A percentile compares a stretch with the other conserved stretches of the same genome.
phyloP scores from a whole-genome alignment of 2,113 vertebrate species.

The Coreoperca whiteheadi region DNA sequence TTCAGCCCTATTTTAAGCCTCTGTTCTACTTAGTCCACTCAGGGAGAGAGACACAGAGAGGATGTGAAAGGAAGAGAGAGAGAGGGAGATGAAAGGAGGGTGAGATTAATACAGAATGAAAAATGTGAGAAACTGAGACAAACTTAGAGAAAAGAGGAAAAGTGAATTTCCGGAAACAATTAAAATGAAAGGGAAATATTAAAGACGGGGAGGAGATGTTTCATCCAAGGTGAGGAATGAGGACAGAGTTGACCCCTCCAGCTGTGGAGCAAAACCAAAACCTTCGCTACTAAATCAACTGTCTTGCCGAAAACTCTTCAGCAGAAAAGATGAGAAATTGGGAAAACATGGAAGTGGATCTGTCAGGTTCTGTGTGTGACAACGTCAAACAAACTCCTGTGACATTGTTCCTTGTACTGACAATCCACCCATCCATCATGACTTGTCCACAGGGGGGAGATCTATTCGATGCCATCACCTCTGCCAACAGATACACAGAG shows the following conservation, averaged over 20 bases:
- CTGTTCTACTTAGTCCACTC: slow-evolving; percentile 69
- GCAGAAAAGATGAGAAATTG: slow-evolving; percentile 37
- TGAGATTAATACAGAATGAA: slow-evolving; percentile 1
- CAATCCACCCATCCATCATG: not conserved
- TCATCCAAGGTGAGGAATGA: slow-evolving; percentile 15
- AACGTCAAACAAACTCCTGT: not conserved
- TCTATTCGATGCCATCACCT: slow-evolving; percentile 98
- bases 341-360: slow-evolving; percentile 5
- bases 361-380: slow-evolving; percentile 22
- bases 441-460: slow-evolving; percentile 91
- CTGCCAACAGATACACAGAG: slow-evolving; percentile 97
- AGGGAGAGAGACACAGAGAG: slow-evolving; percentile 28
- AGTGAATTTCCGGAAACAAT: not conserved
- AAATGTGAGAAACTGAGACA: slow-evolving; percentile 26
- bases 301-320: not conserved
- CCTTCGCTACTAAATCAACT: not conserved
- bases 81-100: not conserved
- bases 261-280: slow-evolving; percentile 49
- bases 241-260: slow-evolving; percentile 24
- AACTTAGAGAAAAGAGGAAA: slow-evolving; percentile 15
- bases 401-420: slow-evolving; percentile 16
- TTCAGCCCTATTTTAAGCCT: slow-evolving; percentile 70
- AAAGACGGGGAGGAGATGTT: slow-evolving; percentile 15
- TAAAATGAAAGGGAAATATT: slow-evolving; percentile 42
- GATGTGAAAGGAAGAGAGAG: not conserved